Conservation (phyloP, 2,113 vertebrate species). For the Malurus elegans region DNA sequence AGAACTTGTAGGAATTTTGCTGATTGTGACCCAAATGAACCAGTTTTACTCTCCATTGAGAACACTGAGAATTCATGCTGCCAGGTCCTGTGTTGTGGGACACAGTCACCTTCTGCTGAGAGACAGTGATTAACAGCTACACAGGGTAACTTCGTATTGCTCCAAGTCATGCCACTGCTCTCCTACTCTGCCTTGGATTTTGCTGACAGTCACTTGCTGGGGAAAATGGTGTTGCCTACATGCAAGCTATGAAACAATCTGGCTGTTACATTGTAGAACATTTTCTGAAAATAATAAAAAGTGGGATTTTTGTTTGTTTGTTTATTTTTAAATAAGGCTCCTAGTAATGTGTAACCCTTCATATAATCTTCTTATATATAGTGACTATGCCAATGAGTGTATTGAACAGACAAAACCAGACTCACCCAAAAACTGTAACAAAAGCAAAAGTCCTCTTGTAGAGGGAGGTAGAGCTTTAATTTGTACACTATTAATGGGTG, state of each 20-base stretch:
- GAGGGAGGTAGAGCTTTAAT: background rate
- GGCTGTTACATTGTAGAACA: background rate
- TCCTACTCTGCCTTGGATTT: background rate
- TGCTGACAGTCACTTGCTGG: background rate
- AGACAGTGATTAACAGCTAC: background rate
- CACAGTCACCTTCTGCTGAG: background rate
- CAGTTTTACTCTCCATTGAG: background rate
- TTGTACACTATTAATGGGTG: background rate
- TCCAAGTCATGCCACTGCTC: background rate
- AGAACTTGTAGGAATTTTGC: background rate
- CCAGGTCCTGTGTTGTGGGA: background rate
- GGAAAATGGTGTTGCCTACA: background rate
- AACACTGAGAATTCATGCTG: background rate
- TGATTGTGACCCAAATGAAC: background rate
- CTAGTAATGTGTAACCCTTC: background rate
- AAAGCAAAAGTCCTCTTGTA: background rate
- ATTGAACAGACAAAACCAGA: background rate
- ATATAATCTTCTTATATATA: background rate
- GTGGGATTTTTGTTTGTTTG: background rate
- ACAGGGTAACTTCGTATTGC: background rate
- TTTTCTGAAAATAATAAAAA: background rate
- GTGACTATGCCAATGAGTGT: background rate
- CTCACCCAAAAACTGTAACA: background rate
- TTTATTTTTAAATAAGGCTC: background rate
- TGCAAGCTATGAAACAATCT: background rate